phyloP scores from a whole-genome alignment of 2,113 vertebrate species.

The Laticauda laticaudata region DNA sequence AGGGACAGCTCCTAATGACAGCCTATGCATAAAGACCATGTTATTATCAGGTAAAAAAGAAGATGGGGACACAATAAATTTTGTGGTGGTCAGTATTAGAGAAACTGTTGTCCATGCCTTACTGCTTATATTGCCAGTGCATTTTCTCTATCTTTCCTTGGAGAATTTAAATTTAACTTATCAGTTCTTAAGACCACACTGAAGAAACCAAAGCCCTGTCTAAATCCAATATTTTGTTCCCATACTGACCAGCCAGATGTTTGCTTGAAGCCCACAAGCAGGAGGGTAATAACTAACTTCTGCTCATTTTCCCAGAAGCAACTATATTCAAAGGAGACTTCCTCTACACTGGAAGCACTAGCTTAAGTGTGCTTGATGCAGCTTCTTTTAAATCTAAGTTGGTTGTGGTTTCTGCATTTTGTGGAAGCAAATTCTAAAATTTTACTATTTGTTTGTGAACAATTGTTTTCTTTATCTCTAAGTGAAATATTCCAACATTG shows the following conservation, averaged over 20 bases:
- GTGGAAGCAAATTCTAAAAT: not conserved
- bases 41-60: not conserved
- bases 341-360: not conserved
- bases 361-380: not conserved
- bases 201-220: not conserved
- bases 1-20: not conserved
- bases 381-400: not conserved
- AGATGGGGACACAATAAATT: not conserved
- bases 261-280: not conserved
- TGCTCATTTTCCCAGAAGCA: not conserved
- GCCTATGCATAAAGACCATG: not conserved
- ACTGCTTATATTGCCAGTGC: not conserved
- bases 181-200: not conserved
- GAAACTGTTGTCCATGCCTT: not conserved
- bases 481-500: not conserved
- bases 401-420: not conserved
- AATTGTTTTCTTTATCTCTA: not conserved
- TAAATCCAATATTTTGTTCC: not conserved
- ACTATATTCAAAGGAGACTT: not conserved
- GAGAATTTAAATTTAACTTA: not conserved
- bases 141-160: not conserved
- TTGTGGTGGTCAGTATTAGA: not conserved
- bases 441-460: not conserved
- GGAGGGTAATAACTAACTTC: not conserved
- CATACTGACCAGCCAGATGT: not conserved